A percentile compares a stretch with the other conserved stretches of the same genome.
Evolutionary conservation across 2,888 invertebrate genomes (phyloP).

Genomic region (Pseudococcus viburni): DNA sequence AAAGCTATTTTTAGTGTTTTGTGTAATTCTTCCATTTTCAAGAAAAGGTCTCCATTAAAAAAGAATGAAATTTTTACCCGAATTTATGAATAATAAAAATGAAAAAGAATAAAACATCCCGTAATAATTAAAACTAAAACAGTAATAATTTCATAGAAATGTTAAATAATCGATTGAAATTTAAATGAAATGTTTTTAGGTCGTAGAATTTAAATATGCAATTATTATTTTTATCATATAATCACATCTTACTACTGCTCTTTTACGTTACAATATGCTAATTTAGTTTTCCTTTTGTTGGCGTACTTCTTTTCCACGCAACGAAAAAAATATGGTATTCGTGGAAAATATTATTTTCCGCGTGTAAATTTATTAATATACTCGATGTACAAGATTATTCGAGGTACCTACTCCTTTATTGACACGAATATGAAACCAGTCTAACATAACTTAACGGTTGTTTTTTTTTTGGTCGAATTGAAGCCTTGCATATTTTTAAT

Average conservation of each 20-base stretch:
- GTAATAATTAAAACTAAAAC: too few species aligned
- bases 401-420: background rate
- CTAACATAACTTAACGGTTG: background rate
- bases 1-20: too few species aligned
- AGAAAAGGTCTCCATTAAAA: too few species aligned
- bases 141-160: too few species aligned
- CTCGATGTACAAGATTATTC: background rate
- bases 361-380: background rate
- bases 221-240: constrained; percentile 12
- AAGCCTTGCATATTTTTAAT: background rate
- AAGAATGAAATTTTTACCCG: too few species aligned
- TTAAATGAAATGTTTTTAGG: constrained; percentile 1
- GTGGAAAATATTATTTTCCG: background rate
- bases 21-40: too few species aligned
- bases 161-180: background rate
- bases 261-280: background rate
- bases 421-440: constrained; percentile 23
- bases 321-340: background rate
- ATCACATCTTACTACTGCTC: background rate
- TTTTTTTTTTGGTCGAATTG: background rate
- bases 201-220: background rate
- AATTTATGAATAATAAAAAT: too few species aligned
- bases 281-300: background rate
- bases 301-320: background rate
- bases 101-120: too few species aligned